Conservation (phyloP, 2,797 vertebrate genomes). For the Crocodylus rhombifer region DNA sequence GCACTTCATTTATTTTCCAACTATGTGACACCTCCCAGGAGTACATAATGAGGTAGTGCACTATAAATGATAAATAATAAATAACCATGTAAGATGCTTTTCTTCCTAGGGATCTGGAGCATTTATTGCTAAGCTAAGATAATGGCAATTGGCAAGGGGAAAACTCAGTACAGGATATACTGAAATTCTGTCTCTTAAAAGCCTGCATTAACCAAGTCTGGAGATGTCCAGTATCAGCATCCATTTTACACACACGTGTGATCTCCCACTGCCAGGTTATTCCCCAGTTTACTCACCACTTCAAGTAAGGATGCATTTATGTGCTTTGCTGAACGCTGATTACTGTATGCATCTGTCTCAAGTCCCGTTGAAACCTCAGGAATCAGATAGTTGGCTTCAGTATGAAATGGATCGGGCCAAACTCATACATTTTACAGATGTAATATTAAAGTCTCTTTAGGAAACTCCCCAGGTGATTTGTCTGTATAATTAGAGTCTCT, state of each 20-base stretch:
- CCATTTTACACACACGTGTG: no score
- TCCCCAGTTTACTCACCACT: not conserved
- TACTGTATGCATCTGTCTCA: not conserved
- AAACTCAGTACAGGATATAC: rapidly evolving
- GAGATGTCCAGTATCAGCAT: rapidly evolving
- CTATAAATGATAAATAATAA: not conserved
- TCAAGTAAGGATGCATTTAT: not conserved
- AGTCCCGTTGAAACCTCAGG: not conserved
- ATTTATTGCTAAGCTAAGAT: not conserved
- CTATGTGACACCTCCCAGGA: not conserved
- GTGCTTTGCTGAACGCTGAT: not conserved
- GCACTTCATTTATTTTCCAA: rapidly evolving
- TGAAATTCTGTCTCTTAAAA: rapidly evolving
- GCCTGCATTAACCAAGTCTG: rapidly evolving
- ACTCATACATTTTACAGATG: not conserved
- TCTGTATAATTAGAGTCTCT: not conserved
- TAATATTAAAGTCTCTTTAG: not conserved
- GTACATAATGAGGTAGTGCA: not conserved
- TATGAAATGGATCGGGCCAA: not conserved
- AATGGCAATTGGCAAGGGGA: no score
- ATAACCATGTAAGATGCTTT: not conserved
- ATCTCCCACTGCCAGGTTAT: not conserved
- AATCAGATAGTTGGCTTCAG: not conserved
- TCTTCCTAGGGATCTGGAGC: not conserved
- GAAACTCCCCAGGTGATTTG: not conserved